Conservation (phyloP, 2,113 vertebrate genomes). For the Gambusia holbrooki region DNA sequence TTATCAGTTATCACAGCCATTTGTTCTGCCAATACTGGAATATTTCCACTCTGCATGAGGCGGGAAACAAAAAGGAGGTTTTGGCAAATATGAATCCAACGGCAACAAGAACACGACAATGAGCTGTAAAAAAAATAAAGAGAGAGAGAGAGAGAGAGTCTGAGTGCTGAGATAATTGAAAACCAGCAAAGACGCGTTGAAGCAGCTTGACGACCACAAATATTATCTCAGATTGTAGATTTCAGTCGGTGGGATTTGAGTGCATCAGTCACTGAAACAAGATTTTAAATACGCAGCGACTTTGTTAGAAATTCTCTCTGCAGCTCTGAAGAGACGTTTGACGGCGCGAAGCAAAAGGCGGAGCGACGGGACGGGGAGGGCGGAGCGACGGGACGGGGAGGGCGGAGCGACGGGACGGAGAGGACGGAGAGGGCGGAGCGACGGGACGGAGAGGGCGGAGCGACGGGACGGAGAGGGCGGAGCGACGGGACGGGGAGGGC, state of each 20-base stretch:
- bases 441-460: background rate
- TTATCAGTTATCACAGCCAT: constrained; percentile 76
- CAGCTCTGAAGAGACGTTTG: constrained; percentile 36
- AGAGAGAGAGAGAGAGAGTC: background rate
- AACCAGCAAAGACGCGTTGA: constrained; percentile 3
- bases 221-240: constrained; percentile 4
- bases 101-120: constrained; percentile 14
- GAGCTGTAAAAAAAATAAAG: constrained; percentile 7
- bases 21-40: constrained; percentile 53
- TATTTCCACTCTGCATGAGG: constrained; percentile 21
- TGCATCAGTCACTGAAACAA: constrained; percentile 30
- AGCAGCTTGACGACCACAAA: background rate
- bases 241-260: constrained; percentile 6
- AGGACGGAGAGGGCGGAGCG: too few relatives aligned
- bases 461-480: background rate
- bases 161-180: constrained; percentile 24
- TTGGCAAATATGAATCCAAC: constrained; percentile 15
- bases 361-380: too few relatives aligned
- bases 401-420: too few relatives aligned
- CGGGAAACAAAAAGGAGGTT: constrained; percentile 34
- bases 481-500: too few relatives aligned
- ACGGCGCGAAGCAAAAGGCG: background rate
- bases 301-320: constrained; percentile 45
- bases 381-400: too few relatives aligned
- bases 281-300: constrained; percentile 42